These are phyloP conservation scores for Protonibea diacanthus DNA, from an alignment of 2,797 vertebrate genomes.

Conservation along the genomic window DNA sequence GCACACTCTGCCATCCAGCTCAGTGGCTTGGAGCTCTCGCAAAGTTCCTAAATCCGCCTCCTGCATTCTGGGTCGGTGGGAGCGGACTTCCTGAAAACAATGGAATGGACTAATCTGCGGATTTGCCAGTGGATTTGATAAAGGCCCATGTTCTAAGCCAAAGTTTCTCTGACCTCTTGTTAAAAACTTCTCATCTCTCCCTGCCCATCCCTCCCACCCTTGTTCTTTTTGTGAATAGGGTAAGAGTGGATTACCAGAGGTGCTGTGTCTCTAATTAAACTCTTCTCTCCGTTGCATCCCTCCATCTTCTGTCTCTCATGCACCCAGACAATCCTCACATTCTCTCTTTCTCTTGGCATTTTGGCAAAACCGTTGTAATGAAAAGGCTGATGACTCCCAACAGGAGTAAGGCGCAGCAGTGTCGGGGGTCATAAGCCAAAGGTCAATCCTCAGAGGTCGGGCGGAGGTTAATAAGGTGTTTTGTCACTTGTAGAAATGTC, in stretches of 20 bases:
- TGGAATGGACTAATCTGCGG: conserved; percentile 79
- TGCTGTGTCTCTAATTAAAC: conserved; percentile 84
- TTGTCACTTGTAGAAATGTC: conserved; percentile 81
- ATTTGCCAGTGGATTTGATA: conserved; percentile 82
- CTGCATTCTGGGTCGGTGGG: conserved; percentile 74
- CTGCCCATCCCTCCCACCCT: conserved; percentile 51
- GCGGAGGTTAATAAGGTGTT: conserved; percentile 83
- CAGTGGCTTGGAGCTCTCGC: conserved; percentile 73
- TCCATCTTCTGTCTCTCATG: conserved; percentile 41
- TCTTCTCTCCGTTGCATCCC: conserved; percentile 61
- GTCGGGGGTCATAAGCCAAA: conserved; percentile 80
- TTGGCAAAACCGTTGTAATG: conserved; percentile 48
- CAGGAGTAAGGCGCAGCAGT: conserved; percentile 59
- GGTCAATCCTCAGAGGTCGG: conserved; percentile 82
- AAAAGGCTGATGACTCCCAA: conserved; percentile 73
- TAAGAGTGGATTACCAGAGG: conserved; percentile 80
- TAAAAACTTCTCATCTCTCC: conserved; percentile 77
- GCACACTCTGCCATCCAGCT: conserved; percentile 63
- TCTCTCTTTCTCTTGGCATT: conserved; percentile 60
- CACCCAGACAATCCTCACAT: conserved; percentile 61
- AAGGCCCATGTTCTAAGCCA: conserved; percentile 77
- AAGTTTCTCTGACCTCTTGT: conserved; percentile 83
- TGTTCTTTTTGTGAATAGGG: conserved; percentile 73
- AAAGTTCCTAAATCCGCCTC: conserved; percentile 73
- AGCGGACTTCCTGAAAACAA: conserved; percentile 84